Evolutionary conservation across 1,140 invertebrate genomes (phyloP).

Genomic region (Drosophila subpulchrella): DNA sequence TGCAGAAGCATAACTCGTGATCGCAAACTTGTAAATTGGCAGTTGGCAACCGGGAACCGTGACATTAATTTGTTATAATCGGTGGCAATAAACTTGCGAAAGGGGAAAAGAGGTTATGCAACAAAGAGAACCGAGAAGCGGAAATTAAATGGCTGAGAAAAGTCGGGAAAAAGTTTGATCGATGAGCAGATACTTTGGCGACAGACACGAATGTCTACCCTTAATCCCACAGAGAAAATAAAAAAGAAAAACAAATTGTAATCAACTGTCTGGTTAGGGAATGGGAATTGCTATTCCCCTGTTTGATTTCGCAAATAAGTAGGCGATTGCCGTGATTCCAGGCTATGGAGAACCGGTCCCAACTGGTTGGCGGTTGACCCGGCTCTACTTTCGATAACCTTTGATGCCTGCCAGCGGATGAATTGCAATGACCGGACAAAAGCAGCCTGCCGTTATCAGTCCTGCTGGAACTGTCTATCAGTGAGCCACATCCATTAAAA

Average conservation of each 20-base stretch:
- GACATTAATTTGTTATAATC: constrained; percentile 21
- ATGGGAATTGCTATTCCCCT: constrained; percentile 10
- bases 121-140: constrained; percentile 8
- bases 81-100: constrained; percentile 20
- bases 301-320: constrained; percentile 28
- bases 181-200: constrained; percentile 17
- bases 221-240: constrained; percentile 4
- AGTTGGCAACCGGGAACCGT: constrained; percentile 35
- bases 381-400: constrained; percentile 40
- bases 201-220: constrained; percentile 24
- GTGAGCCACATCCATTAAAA: constrained; percentile 8
- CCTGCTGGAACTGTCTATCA: neutral
- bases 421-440: constrained; percentile 44
- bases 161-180: constrained; percentile 41
- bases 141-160: constrained; percentile 5
- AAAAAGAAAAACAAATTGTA: neutral
- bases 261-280: constrained; percentile 11
- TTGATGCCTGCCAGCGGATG: constrained; percentile 43
- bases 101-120: constrained; percentile 24
- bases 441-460: constrained; percentile 31
- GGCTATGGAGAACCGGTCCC: constrained; percentile 20
- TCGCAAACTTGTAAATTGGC: constrained; percentile 37
- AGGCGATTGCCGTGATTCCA: constrained; percentile 12
- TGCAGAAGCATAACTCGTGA: constrained; percentile 40
- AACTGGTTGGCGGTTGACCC: constrained; percentile 43